A percentile compares a stretch with the other conserved stretches of the same genome.
phyloP scores from a whole-genome alignment of 2,113 vertebrate genomes.

The Mixornis gularis region DNA sequence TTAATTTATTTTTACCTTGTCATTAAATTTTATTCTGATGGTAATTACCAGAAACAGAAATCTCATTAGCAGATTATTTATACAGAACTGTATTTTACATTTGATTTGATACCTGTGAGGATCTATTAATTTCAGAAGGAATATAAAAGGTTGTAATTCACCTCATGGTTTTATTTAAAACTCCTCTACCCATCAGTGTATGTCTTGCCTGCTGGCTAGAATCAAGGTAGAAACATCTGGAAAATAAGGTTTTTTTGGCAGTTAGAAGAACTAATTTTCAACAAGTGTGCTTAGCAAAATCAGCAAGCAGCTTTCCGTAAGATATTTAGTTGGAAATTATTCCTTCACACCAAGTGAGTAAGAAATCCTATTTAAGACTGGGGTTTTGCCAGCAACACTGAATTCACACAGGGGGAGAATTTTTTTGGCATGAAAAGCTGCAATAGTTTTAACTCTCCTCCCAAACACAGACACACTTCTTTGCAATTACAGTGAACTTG shows the following conservation, averaged over 20 bases:
- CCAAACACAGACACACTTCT: background rate
- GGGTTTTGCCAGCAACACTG: background rate
- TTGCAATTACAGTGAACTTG: background rate
- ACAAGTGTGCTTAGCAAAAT: background rate
- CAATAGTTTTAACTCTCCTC: background rate
- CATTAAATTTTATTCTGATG: background rate
- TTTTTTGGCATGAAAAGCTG: background rate
- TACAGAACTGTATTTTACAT: background rate
- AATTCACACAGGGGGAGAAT: background rate
- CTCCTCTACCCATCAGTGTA: background rate
- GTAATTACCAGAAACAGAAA: constrained; percentile 30
- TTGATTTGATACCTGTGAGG: background rate
- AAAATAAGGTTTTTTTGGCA: background rate
- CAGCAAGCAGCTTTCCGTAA: constrained; percentile 7
- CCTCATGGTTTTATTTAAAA: background rate
- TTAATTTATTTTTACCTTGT: background rate
- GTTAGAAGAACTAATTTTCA: constrained; percentile 9
- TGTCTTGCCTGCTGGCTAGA: background rate
- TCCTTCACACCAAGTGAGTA: background rate
- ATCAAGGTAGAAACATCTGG: background rate
- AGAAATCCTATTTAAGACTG: background rate
- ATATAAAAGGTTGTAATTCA: background rate
- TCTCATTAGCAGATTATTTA: background rate
- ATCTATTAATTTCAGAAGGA: background rate
- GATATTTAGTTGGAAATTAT: constrained; percentile 13